phyloP scores from a whole-genome alignment of 2,888 invertebrate genomes.

The Petrolisthes cinctipes region DNA sequence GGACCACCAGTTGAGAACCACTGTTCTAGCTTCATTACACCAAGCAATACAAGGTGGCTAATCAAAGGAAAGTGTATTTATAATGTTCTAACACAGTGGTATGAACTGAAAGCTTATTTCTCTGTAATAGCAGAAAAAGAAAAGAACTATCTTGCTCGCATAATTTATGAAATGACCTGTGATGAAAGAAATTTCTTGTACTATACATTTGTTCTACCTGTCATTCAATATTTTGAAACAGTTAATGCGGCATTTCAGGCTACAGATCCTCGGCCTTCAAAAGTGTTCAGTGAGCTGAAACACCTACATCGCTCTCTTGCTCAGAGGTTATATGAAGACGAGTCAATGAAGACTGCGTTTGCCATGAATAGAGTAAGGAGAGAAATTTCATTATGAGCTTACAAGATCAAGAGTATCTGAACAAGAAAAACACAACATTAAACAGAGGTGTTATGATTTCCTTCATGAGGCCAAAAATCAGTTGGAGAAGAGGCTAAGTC shows the following conservation, averaged over 20 bases:
- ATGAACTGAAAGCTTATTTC: slow-evolving; percentile 30
- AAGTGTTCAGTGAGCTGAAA: slow-evolving; percentile 33
- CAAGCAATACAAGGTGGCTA: slow-evolving; percentile 26
- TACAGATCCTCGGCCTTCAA: slow-evolving; percentile 36
- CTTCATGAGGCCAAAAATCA: slow-evolving; percentile 43
- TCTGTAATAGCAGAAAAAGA: slow-evolving; percentile 18
- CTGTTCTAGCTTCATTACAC: slow-evolving; percentile 36
- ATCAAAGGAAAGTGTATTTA: slow-evolving; percentile 27
- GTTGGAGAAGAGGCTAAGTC: slow-evolving; percentile 35
- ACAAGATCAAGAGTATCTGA: slow-evolving; percentile 17
- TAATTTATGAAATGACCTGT: slow-evolving; percentile 35
- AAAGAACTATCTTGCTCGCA: slow-evolving; percentile 18
- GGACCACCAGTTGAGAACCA: too few relatives aligned
- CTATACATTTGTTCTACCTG: slow-evolving; percentile 41
- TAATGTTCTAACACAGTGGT: slow-evolving; percentile 28
- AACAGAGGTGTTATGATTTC: slow-evolving; percentile 47
- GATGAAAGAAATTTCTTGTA: slow-evolving; percentile 45
- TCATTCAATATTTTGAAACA: slow-evolving; percentile 54
- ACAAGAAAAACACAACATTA: slow-evolving; percentile 39
- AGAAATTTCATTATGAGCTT: slow-evolving; percentile 31
- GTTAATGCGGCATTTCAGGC: slow-evolving; percentile 51
- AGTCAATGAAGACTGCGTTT: slow-evolving; percentile 29
- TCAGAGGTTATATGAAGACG: slow-evolving; percentile 32
- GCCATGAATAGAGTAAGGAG: slow-evolving; percentile 34
- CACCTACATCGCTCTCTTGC: slow-evolving; percentile 34